phyloP scores from a whole-genome alignment of 2,888 invertebrate genomes.

The Scaeva pyrastri region DNA sequence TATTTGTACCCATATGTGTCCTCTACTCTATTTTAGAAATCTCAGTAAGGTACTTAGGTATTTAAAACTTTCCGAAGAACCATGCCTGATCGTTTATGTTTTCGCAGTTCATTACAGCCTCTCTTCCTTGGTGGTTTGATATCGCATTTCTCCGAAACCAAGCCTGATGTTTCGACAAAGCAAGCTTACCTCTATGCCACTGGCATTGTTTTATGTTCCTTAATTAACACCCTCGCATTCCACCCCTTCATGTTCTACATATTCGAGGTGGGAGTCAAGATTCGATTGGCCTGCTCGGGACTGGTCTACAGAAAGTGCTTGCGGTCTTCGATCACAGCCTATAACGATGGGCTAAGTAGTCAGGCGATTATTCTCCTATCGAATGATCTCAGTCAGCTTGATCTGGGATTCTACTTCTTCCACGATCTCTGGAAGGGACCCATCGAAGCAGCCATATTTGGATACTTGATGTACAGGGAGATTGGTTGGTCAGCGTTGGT shows the following conservation, averaged over 20 bases:
- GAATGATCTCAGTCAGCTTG: constrained; percentile 97
- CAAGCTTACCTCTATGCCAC: constrained; percentile 88
- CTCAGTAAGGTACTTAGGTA: constrained; percentile 78
- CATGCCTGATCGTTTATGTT: neutral
- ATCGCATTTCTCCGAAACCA: constrained; percentile 86
- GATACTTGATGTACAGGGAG: constrained; percentile 85
- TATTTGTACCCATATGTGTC: constrained; percentile 81
- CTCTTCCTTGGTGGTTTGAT: constrained; percentile 88
- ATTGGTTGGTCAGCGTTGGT: constrained; percentile 89
- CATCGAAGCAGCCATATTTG: constrained; percentile 85
- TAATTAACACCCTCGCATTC: constrained; percentile 86
- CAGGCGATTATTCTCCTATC: constrained; percentile 94
- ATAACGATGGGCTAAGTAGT: constrained; percentile 92
- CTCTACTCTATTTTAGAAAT: constrained; percentile 80
- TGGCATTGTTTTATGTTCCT: constrained; percentile 86
- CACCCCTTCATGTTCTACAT: constrained; percentile 91
- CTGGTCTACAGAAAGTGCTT: constrained; percentile 89
- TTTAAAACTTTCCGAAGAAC: neutral
- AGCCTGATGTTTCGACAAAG: constrained; percentile 84
- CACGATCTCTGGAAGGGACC: constrained; percentile 97
- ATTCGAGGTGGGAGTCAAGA: constrained; percentile 88
- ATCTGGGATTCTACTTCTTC: constrained; percentile 93
- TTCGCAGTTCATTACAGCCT: constrained; percentile 87
- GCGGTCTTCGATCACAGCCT: constrained; percentile 90
- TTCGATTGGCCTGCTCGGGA: constrained; percentile 89